Conservation (phyloP, 2,113 vertebrate species). For the Stomatorhinus ivindoensis region DNA sequence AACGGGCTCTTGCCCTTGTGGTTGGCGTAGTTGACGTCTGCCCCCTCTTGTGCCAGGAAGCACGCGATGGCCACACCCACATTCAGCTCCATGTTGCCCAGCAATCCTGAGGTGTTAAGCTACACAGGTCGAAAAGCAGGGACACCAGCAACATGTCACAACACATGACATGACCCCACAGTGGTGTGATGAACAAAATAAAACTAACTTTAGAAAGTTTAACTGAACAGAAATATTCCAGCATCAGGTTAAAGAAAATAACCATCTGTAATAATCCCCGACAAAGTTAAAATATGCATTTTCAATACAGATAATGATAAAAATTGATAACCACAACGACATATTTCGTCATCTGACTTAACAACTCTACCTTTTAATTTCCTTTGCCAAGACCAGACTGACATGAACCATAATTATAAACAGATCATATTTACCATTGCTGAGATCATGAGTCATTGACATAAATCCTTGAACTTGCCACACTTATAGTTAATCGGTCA, state of each 20-base stretch:
- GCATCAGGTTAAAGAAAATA: not conserved
- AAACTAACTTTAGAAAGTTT: not conserved
- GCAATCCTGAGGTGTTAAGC: constrained; percentile 78
- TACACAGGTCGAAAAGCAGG: constrained; percentile 34
- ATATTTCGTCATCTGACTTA: not conserved
- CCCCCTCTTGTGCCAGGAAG: constrained; percentile 85
- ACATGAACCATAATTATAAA: not conserved
- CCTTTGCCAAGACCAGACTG: not conserved
- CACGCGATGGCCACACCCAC: constrained; percentile 78
- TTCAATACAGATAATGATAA: not conserved
- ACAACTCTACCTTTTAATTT: not conserved
- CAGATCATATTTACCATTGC: not conserved
- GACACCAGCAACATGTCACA: not conserved
- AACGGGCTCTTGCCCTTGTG: constrained; percentile 85
- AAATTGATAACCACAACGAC: not conserved
- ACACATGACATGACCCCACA: not conserved
- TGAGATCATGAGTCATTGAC: not conserved
- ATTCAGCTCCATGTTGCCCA: constrained; percentile 73
- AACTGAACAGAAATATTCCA: not conserved
- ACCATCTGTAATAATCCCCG: not conserved
- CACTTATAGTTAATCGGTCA: not conserved
- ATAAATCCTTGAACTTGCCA: not conserved
- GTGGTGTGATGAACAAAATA: not conserved
- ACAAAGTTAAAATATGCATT: not conserved
- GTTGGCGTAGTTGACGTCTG: constrained; percentile 86